Percentiles rank a stretch among this genome's conserved stretches.
phyloP scores from a whole-genome alignment of 2,797 vertebrate species.

The Valencia hispanica region DNA sequence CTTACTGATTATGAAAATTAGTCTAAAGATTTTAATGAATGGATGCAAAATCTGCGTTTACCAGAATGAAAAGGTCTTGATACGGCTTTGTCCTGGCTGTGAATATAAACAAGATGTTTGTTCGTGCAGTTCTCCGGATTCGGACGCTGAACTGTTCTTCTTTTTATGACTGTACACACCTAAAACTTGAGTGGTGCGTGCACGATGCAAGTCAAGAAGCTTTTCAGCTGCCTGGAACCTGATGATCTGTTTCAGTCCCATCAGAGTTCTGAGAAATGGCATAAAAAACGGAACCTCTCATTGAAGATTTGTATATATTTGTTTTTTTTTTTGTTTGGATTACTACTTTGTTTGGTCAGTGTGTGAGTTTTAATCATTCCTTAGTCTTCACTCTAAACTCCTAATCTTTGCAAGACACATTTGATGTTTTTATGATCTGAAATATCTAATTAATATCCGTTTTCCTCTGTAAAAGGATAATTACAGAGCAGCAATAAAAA shows the following conservation, averaged over 20 bases:
- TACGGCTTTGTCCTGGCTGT: background rate
- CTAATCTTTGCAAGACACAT: background rate
- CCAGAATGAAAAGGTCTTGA: too few species aligned
- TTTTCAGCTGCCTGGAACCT: constrained; percentile 31
- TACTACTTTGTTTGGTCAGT: background rate
- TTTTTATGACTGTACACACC: constrained; percentile 69
- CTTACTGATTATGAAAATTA: background rate
- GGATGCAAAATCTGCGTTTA: background rate
- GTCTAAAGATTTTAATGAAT: background rate
- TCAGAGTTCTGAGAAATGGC: background rate
- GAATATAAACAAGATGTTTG: constrained; percentile 17
- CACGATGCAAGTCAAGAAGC: constrained; percentile 60
- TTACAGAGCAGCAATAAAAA: constrained; percentile 4
- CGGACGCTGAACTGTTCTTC: constrained; percentile 45
- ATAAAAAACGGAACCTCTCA: background rate
- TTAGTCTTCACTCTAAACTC: background rate
- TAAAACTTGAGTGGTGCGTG: constrained; percentile 56
- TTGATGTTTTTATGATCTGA: background rate
- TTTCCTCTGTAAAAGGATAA: background rate
- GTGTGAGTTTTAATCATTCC: background rate
- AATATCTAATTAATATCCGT: constrained; percentile 1
- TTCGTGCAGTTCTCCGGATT: constrained; percentile 30
- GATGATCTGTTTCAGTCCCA: constrained; percentile 21
- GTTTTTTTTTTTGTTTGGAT: background rate
- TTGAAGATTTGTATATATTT: background rate